Conservation (phyloP, 1,140 invertebrate genomes). For the Zaprionus davidi region DNA sequence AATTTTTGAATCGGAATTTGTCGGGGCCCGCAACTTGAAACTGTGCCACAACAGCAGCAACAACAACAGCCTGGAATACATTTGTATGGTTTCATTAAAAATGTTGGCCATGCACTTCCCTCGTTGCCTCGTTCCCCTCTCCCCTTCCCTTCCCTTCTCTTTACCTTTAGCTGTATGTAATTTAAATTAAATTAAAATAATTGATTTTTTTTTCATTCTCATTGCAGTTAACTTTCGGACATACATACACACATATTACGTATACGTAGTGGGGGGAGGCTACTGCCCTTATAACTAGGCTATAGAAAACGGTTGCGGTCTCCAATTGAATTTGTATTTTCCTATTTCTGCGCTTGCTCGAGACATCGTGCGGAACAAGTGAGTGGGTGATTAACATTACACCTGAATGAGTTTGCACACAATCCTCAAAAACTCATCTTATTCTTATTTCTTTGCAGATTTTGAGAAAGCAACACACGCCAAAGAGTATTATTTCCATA, state of each 20-base stretch:
- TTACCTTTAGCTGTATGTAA: constrained; percentile 25
- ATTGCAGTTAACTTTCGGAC: constrained; percentile 64
- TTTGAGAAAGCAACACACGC: not conserved
- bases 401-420: no score
- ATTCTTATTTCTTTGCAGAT: constrained; percentile 36
- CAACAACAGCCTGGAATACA: constrained; percentile 20
- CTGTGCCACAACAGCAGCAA: constrained; percentile 15
- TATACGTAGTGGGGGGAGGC: constrained; percentile 40
- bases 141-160: not conserved
- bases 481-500: not conserved
- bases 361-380: constrained; percentile 21
- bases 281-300: constrained; percentile 60
- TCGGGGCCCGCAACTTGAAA: constrained; percentile 4
- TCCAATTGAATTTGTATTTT: constrained; percentile 22
- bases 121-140: not conserved
- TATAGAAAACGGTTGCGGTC: constrained; percentile 40
- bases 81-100: constrained; percentile 52
- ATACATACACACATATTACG: constrained; percentile 36
- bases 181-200: constrained; percentile 82
- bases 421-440: not conserved
- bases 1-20: constrained; percentile 19
- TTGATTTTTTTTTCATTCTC: constrained; percentile 59
- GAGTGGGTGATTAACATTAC: not conserved
- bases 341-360: constrained; percentile 40
- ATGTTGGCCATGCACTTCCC: constrained; percentile 22